Conservation (phyloP, 2,797 vertebrate genomes). For the Cirrhinus mrigala region DNA sequence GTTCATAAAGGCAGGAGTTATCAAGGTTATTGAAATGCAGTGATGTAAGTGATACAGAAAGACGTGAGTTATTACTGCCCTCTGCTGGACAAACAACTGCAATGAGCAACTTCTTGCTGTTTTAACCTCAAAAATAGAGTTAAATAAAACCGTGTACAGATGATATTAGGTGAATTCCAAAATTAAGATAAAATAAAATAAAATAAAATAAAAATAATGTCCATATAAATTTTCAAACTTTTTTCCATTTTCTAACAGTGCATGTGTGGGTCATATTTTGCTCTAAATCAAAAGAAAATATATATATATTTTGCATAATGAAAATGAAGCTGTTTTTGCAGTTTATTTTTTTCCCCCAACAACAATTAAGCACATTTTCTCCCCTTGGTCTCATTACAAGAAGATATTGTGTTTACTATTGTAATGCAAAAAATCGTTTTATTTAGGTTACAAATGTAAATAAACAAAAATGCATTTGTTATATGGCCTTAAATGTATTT, state of each 20-base stretch:
- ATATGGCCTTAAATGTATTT: not conserved
- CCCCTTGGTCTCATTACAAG: not conserved
- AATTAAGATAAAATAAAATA: too few species aligned
- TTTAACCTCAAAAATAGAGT: not conserved
- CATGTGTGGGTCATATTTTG: not conserved
- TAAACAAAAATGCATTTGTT: not conserved
- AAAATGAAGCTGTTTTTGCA: too few species aligned
- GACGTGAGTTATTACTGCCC: slow-evolving; percentile 11
- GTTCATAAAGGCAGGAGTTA: not conserved
- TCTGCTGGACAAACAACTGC: slow-evolving; percentile 26
- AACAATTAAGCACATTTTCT: not conserved
- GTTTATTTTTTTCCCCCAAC: too few species aligned
- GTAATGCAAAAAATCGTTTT: not conserved
- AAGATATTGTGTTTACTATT: not conserved
- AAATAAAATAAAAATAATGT: too few species aligned
- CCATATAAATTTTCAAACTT: not conserved
- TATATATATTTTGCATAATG: not conserved
- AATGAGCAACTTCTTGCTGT: not conserved
- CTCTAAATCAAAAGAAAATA: not conserved
- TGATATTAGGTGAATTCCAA: not conserved
- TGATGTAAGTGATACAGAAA: not conserved
- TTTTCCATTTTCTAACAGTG: too few species aligned
- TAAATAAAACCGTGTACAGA: too few species aligned
- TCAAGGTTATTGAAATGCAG: not conserved
- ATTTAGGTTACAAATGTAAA: not conserved